phyloP scores from a whole-genome alignment of 2,888 invertebrate genomes.

The Drosophila robusta region DNA sequence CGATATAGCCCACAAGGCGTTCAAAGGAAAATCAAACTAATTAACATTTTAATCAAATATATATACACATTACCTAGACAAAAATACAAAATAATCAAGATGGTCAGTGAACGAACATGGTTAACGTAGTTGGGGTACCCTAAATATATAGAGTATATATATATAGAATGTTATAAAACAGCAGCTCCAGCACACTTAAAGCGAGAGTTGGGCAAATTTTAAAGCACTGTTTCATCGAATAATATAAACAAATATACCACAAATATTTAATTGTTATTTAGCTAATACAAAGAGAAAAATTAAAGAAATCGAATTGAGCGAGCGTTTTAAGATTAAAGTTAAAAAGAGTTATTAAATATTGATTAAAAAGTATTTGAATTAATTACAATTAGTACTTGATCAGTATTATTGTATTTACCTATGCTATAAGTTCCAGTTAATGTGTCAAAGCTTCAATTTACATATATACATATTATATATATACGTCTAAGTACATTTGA shows the following conservation, averaged over 20 bases:
- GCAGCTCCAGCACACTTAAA: conserved; percentile 28
- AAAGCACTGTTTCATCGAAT: conserved; percentile 84
- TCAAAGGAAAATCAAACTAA: conserved; percentile 54
- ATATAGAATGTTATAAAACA: conserved; percentile 68
- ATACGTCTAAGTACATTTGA: conserved; percentile 25
- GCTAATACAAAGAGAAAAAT: conserved; percentile 47
- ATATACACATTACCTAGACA: conserved; percentile 28
- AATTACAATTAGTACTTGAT: conserved; percentile 46
- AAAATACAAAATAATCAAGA: conserved; percentile 49
- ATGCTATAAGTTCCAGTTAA: conserved; percentile 50
- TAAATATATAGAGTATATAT: conserved; percentile 47
- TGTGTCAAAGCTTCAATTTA: conserved; percentile 46
- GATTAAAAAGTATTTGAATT: conserved; percentile 30
- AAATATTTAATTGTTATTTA: conserved; percentile 75
- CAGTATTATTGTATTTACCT: conserved; percentile 55
- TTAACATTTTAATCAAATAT: conserved; percentile 73
- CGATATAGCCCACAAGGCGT: conserved; percentile 24
- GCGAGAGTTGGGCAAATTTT: conserved; percentile 72
- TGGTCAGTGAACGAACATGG: conserved; percentile 37
- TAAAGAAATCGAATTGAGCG: background rate
- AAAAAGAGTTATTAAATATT: conserved; percentile 40
- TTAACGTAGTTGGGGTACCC: conserved; percentile 32
- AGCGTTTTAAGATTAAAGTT: conserved; percentile 35
- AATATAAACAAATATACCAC: conserved; percentile 51
- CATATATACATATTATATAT: background rate